Conservation (phyloP, 2,797 vertebrate species). For the Sphaeramia orbicularis region DNA sequence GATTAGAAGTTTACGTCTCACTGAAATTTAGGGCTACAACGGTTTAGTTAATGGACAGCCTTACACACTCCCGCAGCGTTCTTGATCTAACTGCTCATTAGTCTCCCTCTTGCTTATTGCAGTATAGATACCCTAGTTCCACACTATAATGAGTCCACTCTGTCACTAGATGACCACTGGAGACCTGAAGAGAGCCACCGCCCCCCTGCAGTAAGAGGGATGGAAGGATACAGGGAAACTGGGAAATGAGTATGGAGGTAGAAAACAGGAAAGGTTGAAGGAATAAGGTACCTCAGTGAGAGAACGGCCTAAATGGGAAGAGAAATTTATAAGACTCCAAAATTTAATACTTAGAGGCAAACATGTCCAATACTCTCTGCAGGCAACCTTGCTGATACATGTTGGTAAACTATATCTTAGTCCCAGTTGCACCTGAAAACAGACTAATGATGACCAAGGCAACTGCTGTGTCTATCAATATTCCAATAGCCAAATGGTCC, state of each 20-base stretch:
- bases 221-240: slow-evolving; percentile 8
- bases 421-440: slow-evolving; percentile 29
- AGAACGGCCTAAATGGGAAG: slow-evolving; percentile 7
- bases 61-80: slow-evolving; percentile 40
- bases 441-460: slow-evolving; percentile 27
- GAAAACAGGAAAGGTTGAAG: slow-evolving; percentile 8
- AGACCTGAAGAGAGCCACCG: slow-evolving; percentile 41
- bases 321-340: slow-evolving; percentile 2
- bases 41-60: slow-evolving; percentile 54
- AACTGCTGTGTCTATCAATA: slow-evolving; percentile 24
- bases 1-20: slow-evolving; percentile 43
- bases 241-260: slow-evolving; percentile 19
- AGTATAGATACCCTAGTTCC: slow-evolving; percentile 38
- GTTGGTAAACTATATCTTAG: slow-evolving; percentile 17
- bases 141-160: slow-evolving; percentile 65
- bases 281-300: slow-evolving; percentile 26
- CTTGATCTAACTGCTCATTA: slow-evolving; percentile 67
- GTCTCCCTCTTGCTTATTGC: slow-evolving; percentile 49
- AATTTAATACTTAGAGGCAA: not conserved
- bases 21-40: slow-evolving; percentile 41
- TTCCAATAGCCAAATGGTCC: slow-evolving; percentile 33
- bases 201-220: slow-evolving; percentile 23
- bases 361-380: slow-evolving; percentile 13
- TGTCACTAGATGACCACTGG: slow-evolving; percentile 60
- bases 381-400: slow-evolving; percentile 14